These are phyloP conservation scores for Microctenopoma stevenorrisi DNA, from an alignment of 2,797 vertebrate genomes.

Conservation along the genomic window DNA sequence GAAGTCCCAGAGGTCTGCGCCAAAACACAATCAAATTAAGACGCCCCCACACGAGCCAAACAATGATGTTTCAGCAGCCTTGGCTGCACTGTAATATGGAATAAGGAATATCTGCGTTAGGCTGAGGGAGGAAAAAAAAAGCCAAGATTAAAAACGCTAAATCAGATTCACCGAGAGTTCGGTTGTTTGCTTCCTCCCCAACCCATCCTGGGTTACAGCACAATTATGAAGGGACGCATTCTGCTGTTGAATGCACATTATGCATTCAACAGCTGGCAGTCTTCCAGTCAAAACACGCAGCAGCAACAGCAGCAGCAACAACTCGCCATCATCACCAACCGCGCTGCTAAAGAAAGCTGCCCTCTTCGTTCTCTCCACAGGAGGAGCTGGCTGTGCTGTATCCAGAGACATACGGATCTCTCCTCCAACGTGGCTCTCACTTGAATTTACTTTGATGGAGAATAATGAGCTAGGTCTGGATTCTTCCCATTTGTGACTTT, in stretches of 20 bases:
- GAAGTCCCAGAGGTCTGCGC: constrained; percentile 53
- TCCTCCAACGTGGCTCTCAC: constrained; percentile 11
- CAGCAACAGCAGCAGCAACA: not conserved
- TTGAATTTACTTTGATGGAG: constrained; percentile 22
- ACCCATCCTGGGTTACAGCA: constrained; percentile 17
- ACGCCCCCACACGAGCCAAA: constrained; percentile 42
- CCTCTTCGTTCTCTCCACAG: constrained; percentile 10
- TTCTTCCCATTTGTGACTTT: constrained; percentile 48
- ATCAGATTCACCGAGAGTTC: constrained; percentile 21
- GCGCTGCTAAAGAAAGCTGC: not conserved
- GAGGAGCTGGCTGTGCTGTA: constrained; percentile 1
- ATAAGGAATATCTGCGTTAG: not conserved
- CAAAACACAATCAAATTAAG: constrained; percentile 71
- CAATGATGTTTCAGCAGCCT: constrained; percentile 39
- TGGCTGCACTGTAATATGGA: not conserved
- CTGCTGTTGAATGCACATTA: not conserved
- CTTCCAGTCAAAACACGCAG: constrained; percentile 3
- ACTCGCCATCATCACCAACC: constrained; percentile 6
- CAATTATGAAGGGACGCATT: constrained; percentile 20
- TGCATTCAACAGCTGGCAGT: constrained; percentile 21
- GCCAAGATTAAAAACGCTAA: constrained; percentile 9
- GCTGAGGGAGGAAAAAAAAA: constrained; percentile 2
- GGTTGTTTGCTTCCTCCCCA: constrained; percentile 37
- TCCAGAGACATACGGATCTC: constrained; percentile 19
- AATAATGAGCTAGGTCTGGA: constrained; percentile 37